Base-by-base conservation (phyloP, 2,888 invertebrate species). In the Heliconius aoede region DNA sequence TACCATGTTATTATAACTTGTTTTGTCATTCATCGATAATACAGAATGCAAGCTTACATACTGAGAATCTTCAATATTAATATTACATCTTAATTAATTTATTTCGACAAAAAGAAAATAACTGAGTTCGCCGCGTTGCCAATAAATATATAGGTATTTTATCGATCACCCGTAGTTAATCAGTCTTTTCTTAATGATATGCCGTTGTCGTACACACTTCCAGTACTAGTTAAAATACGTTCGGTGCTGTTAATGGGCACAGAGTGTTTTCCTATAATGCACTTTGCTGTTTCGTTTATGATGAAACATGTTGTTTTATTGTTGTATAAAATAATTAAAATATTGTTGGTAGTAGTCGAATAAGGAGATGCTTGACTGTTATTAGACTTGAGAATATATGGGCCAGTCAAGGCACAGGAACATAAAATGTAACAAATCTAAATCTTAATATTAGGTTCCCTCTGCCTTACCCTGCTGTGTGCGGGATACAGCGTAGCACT, bases 131-230 rank as follows among this genome's bases (percentile, higher is more conserved):
- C 32, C 9, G 28, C 51, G 68, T 30, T 28, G 51, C 32, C 32
- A 69, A 69, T 69, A n/a, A 71, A 71, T 71, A n/a, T n/a, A n/a
- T n/a, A n/a, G n/a, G 7, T 71, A 71, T 58, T 58, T 15, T 18
- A 1, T 55, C 55, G 58, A 36, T 71, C 58, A 58, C 55, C 32
- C 26, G 71, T 4, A 24, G 26, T 68, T 68, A 68, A 68, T 68
- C 46, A 28, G 68, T 51, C 51, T 51, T 68, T 36, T 68, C 28
- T 68, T 68, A 68, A 68, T 68, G 26, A 51, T 51, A 68, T 36
- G 36, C 64, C 21, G 68, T 51, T 68, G 68, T 68, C 68, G 68
- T 28, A 51, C 51, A 21, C 8, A 68, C 64, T 65, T 65, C 64
- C 68, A 68, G 51, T 51, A 30, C 68, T 68, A 68, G 68, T 68